Evolutionary conservation across 2,113 vertebrate genomes (phyloP), one percentile per base, ranked within the genome.

Genomic region (Turdus rufiventris): DNA sequence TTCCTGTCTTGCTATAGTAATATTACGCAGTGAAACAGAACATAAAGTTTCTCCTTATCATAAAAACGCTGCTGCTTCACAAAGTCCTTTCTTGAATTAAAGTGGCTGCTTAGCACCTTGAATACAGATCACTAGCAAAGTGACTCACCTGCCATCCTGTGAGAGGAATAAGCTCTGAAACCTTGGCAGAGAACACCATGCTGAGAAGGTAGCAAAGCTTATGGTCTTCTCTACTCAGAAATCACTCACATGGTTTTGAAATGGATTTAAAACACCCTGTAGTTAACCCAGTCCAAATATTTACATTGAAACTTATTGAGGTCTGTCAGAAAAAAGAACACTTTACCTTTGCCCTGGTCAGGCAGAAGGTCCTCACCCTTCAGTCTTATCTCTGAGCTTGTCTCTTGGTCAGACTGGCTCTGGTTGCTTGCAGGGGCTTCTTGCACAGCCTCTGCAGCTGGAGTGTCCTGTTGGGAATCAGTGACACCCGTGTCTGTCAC

Each of bases 11-110:
- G 89, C 65, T 75, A 5, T 67, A 81, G 54, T 85, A 68, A 42
- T 54, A 68, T 92, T 97, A 77, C 36, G 72, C 23, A 84, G 42
- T 33, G 86, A 96, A 96, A 84, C 42, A 86, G 85, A 94, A 90
- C 72, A 83, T 95, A 68, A 95, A 92, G 23, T 72, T 90, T 76
- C 70, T 67, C 34, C 65, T 74, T 71, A 47, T 65, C 86, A 93
- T 65, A 93, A 93, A 95, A 93, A 54, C 40, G 40, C 29, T 84
- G 53, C 80, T 91, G 77, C 84, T 92, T 94, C 86, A 89, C 72
- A 48, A 94, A 63, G 80, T 73, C 82, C 66, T 50, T 65, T 16
- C 51, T 91, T 94, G 76, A 89, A 88, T 95, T 91, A 70, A 93
- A 89, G 62, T 63, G 50, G 77, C 78, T 93, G 63, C 70, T 94